phyloP scores from a whole-genome alignment of 2,888 invertebrate species.

The Lapara coniferarum region DNA sequence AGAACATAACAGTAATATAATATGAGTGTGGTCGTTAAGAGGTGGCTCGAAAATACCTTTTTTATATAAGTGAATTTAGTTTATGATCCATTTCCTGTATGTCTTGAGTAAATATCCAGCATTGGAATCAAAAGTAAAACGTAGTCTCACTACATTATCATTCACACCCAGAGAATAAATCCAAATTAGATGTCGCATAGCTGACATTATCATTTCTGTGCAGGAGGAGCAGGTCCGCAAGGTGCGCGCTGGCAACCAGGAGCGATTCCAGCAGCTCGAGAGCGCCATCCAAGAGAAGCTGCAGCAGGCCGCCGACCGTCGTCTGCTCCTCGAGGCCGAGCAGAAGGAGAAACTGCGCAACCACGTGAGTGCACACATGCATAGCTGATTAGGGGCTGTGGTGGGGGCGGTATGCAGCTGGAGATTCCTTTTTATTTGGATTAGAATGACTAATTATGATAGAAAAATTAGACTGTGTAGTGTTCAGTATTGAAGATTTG shows the following conservation, averaged over 20 bases:
- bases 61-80: no score
- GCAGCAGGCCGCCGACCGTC: conserved; percentile 85
- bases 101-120: no score
- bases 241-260: conserved; percentile 87
- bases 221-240: conserved; percentile 90
- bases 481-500: no score
- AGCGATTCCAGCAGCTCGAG: conserved; percentile 87
- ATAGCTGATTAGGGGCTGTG: background rate
- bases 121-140: no score
- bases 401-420: background rate
- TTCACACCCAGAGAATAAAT: background rate
- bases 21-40: background rate
- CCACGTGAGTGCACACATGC: conserved; percentile 84
- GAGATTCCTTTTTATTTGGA: background rate
- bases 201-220: background rate
- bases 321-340: conserved; percentile 89
- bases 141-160: background rate
- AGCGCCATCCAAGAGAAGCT: conserved; percentile 85
- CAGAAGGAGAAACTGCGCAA: conserved; percentile 90
- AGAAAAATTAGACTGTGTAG: no score
- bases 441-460: no score
- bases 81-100: no score
- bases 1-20: conserved; percentile 60
- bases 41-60: no score
- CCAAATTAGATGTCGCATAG: background rate